phyloP scores from a whole-genome alignment of 2,888 invertebrate species.

The Agrotis ipsilon region DNA sequence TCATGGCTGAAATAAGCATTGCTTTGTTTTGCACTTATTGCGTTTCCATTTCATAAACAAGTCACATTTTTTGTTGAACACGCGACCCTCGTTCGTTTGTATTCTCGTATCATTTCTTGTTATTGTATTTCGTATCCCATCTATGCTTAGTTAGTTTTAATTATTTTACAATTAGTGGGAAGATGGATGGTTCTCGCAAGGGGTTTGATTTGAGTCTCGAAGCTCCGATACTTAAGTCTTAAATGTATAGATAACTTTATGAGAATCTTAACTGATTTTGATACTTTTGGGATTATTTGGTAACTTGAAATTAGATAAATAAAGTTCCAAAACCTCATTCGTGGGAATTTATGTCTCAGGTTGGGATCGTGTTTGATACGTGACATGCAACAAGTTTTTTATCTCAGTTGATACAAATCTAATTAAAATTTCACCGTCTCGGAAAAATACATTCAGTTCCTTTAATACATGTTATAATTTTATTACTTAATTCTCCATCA shows the following conservation, averaged over 20 bases:
- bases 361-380: background rate
- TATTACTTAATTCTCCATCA: constrained; percentile 66
- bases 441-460: constrained; percentile 19
- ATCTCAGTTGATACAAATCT: constrained; percentile 9
- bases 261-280: constrained; percentile 23
- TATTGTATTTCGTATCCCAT: constrained; percentile 70
- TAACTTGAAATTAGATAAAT: constrained; percentile 9
- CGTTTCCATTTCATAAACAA: constrained; percentile 66
- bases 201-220: constrained; percentile 74
- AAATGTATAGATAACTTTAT: constrained; percentile 12
- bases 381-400: background rate
- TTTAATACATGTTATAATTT: constrained; percentile 49
- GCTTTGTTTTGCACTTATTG: constrained; percentile 74
- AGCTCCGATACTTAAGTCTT: constrained; percentile 67
- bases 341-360: background rate
- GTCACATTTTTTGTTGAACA: constrained; percentile 55
- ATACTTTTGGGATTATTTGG: constrained; percentile 32
- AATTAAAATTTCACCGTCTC: constrained; percentile 12
- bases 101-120: constrained; percentile 61
- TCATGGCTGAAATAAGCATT: constrained; percentile 79
- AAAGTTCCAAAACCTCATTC: constrained; percentile 13
- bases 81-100: constrained; percentile 56
- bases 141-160: constrained; percentile 78
- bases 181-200: constrained; percentile 76
- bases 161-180: constrained; percentile 82